phyloP scores from a whole-genome alignment of 2,113 vertebrate genomes.

The Scopus umbretta region DNA sequence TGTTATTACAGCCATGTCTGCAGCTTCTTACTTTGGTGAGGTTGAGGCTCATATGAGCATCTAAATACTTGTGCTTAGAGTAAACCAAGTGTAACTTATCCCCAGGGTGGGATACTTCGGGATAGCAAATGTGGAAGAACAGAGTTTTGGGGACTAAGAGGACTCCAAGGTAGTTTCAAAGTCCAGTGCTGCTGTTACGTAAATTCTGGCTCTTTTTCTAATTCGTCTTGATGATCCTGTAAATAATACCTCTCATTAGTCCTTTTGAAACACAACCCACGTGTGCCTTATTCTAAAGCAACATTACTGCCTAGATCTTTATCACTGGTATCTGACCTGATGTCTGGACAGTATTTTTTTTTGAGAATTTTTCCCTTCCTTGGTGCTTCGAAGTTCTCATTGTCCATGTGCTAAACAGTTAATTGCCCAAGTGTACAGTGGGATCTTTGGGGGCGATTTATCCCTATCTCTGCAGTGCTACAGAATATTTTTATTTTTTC shows the following conservation, averaged over 20 bases:
- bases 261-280: background rate
- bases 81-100: background rate
- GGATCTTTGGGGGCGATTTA: background rate
- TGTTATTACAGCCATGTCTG: background rate
- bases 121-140: background rate
- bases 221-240: background rate
- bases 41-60: background rate
- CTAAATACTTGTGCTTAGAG: background rate
- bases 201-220: background rate
- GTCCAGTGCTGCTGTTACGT: background rate
- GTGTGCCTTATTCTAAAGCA: background rate
- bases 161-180: background rate
- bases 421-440: background rate
- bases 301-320: background rate
- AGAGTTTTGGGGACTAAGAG: background rate
- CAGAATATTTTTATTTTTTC: background rate
- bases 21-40: background rate
- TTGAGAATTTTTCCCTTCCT: background rate
- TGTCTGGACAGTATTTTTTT: background rate
- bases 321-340: background rate
- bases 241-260: background rate
- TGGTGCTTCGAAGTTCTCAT: background rate
- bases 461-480: background rate
- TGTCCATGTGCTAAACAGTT: background rate
- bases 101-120: background rate